These are phyloP conservation scores for Andinoacara biseriatus DNA, from an alignment of 2,113 vertebrate genomes.

Conservation along the genomic window DNA sequence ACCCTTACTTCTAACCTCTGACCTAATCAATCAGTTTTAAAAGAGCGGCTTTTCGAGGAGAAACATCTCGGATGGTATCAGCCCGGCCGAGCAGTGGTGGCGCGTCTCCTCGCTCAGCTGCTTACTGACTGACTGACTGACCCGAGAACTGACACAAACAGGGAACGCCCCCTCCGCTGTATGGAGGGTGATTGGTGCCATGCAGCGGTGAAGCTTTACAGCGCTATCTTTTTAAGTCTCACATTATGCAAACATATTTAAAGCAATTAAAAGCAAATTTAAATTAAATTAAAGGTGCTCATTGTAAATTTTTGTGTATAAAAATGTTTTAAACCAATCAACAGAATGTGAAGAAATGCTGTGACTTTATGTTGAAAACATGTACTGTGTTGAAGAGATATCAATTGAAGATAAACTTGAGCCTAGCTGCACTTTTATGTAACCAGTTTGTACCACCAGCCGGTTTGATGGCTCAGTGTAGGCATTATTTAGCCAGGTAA, in stretches of 20 bases:
- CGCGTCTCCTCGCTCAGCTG: neutral
- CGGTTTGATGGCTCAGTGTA: neutral
- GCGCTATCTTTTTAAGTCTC: neutral
- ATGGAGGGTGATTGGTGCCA: constrained; percentile 24
- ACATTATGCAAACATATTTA: neutral
- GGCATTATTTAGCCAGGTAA: neutral
- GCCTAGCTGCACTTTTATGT: neutral
- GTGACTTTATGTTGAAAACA: neutral
- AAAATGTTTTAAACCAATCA: neutral
- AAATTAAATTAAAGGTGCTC: neutral
- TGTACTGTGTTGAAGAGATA: neutral
- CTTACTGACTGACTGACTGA: neutral
- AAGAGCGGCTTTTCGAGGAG: neutral
- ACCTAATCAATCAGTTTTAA: neutral
- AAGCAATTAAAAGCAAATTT: neutral
- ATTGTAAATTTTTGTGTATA: neutral
- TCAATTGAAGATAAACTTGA: neutral
- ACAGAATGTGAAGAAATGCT: neutral
- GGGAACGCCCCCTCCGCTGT: constrained; percentile 52
- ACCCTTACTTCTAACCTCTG: neutral
- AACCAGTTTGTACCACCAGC: neutral
- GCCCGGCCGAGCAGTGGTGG: neutral
- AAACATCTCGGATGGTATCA: neutral
- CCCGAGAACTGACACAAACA: neutral
- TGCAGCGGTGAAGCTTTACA: neutral